These are phyloP conservation scores for Colletes collaris DNA, from an alignment of 2,888 invertebrate species.

Conservation along the genomic window DNA sequence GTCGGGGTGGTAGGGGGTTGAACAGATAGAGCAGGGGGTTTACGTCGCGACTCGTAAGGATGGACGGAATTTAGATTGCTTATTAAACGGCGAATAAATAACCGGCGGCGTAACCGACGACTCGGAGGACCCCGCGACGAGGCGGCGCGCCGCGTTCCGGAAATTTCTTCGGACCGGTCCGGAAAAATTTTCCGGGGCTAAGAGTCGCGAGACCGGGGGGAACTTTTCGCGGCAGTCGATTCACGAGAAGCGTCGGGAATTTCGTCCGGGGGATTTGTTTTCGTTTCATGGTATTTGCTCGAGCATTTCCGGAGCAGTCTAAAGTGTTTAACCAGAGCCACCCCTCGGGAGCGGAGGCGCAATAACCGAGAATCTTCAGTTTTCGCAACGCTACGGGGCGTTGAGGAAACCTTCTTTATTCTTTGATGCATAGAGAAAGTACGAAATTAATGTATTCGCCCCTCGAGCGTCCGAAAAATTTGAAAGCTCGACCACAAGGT, in stretches of 20 bases:
- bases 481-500: too few species aligned
- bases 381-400: background rate
- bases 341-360: too few species aligned
- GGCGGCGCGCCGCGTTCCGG: constrained; percentile 36
- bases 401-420: too few species aligned
- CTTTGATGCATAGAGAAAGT: too few species aligned
- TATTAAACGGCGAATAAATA: constrained; percentile 81
- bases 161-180: constrained; percentile 48
- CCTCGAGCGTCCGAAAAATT: too few species aligned
- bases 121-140: constrained; percentile 48
- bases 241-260: constrained; percentile 9
- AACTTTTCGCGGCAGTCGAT: constrained; percentile 7
- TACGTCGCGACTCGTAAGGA: constrained; percentile 67
- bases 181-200: constrained; percentile 17
- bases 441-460: too few species aligned
- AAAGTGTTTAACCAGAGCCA: constrained; percentile 1
- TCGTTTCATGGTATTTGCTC: constrained; percentile 20
- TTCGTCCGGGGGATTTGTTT: background rate
- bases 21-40: constrained; percentile 22
- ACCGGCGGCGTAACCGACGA: constrained; percentile 65
- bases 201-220: background rate
- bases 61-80: constrained; percentile 82
- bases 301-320: background rate
- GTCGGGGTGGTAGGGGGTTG: constrained; percentile 34
- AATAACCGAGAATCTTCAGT: too few species aligned